phyloP scores from a whole-genome alignment of 2,888 invertebrate species.

The Chrysodeixis includens region DNA sequence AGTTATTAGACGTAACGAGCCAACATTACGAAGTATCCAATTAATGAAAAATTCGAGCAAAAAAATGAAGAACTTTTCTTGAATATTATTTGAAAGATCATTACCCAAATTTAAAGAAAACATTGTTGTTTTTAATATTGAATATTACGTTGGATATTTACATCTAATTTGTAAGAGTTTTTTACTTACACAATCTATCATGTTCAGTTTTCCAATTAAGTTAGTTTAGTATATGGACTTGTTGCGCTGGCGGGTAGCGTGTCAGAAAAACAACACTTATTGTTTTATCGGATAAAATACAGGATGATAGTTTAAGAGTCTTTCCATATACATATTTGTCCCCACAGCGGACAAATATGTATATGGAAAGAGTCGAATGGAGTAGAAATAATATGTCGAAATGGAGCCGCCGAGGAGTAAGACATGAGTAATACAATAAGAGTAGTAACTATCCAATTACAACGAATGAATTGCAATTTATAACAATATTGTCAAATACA shows the following conservation, averaged over 20 bases:
- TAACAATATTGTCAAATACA: no score
- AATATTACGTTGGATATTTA: background rate
- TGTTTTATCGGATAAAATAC: background rate
- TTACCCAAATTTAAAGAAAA: background rate
- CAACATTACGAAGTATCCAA: background rate
- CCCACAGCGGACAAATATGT: no score
- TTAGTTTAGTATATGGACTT: background rate
- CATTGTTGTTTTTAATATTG: background rate
- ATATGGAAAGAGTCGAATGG: background rate
- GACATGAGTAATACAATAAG: no score
- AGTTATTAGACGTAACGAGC: background rate
- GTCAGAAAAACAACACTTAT: background rate
- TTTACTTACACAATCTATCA: background rate
- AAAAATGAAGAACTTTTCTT: background rate
- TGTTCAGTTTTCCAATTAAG: background rate
- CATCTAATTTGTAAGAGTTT: no score
- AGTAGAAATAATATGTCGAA: no score
- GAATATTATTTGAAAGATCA: background rate
- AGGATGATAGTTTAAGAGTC: background rate
- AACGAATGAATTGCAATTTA: no score
- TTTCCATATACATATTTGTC: no score
- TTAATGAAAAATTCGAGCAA: background rate
- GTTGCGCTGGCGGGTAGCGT: background rate
- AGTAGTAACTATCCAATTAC: no score
- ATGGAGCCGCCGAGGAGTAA: no score